Base-by-base conservation (phyloP, 1,140 invertebrate genomes). In the Drosophila baimaii region DNA sequence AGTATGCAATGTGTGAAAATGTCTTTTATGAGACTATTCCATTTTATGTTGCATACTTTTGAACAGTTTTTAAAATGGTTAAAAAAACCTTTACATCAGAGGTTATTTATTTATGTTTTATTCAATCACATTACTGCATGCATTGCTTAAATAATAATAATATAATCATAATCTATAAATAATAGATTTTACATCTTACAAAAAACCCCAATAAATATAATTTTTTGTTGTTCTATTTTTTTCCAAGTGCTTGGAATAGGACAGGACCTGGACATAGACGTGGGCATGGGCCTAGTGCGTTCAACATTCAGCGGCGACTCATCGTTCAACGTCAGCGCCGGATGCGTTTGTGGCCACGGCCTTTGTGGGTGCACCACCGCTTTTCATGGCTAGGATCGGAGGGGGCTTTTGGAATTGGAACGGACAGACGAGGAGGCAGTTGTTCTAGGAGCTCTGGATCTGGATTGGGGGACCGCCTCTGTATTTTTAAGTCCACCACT, bases 401-500 rank as follows among this genome's bases (percentile, higher is more conserved):
- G 3, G 23, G 31, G 31, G 31, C 23, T 8, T 15, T 27, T 15
- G 21, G 55, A 1, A 23, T 12, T 19, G 12, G 21, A 23, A 23
- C 12, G 37, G 13, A 39, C 6, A 7, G 7, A 12, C 43, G 21
- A 1, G 35, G 27, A 15, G 51, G 29, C 41, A 51, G 47, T 31
- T 51, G 27, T 52, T 33, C 12, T 21, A 47, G 25, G 43, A 44
- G 39, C 19, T 13, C 39, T 25, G 62, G 21, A 44, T 43, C 33
- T 41, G 65, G 65, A 27, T 55, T 17, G 72, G 68, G 66, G 51
- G 62, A 49, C 56, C 54, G 51, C 63, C 57, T 88, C 72, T 88
- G 83, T 91, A 85, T 91, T 91, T 91, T 91, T 91, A 91, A 91
- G 90, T 88, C 80, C 83, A 91, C 90, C 90, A 91, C 90, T 91